Evolutionary conservation across 2,797 vertebrate species (phyloP), one percentile per base, ranked within the genome.

Genomic region (Enteromius trimaculatus): DNA sequence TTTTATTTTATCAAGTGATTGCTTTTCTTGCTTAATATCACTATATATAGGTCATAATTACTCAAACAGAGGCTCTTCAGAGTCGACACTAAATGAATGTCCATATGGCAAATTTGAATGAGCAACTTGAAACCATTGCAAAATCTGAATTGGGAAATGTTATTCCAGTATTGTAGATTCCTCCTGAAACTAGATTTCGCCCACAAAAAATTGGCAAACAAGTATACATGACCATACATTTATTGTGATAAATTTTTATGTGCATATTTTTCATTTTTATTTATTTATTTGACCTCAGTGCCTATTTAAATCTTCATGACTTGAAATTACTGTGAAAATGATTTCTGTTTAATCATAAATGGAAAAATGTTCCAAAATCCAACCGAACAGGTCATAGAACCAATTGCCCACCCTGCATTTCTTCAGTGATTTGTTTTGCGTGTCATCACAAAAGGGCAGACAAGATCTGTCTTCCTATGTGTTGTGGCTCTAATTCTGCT

Each of bases 1-100:
- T 53, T 80, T 5, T 53, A 51, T 53, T 68, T 34, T 26, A n/a
- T n/a, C 34, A 26, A 84, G 17, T 85, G 8, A 23, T 17, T 58
- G 23, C 44, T 16, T 65, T 79, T 9, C 58, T 29, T 42, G 1
- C 29, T 47, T 72, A 21, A 11, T 19, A 37, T 3, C 21, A 23
- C 31, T 62, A 26, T 10, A 16, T 13, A 37, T 23, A 37, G 7
- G 34, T 68, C 9, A n/a, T 78, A 34, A n/a, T 78, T 78, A 3
- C 17, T 42, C 68, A 71, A 11, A 31, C 66, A 31, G 16, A 39
- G 60, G 34, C 6, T 37, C 37, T 37, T 37, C 6, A 7, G 37
- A 39, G 39, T 39, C 8, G 1, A 39, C 39, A 39, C 5, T 39
- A 39, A 39, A 39, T 39, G 39, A 39, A 39, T 39, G 39, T 26